Percentiles rank a stretch among this genome's conserved stretches.
Conservation (phyloP, 2,888 invertebrate species). For the Gnatocerus cornutus region DNA sequence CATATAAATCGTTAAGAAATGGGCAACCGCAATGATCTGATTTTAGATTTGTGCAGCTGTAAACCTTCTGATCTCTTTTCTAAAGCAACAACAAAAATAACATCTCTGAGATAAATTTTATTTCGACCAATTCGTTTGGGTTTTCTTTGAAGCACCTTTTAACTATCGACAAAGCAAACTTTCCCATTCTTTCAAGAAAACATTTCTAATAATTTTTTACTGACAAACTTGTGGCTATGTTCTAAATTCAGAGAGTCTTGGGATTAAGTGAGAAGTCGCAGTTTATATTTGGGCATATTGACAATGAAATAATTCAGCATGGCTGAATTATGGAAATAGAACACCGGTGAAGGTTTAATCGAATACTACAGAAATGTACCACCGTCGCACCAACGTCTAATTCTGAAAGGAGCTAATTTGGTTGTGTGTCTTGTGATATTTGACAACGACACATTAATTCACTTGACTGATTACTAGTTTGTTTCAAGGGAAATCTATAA, state of each 20-base stretch:
- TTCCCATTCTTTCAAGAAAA: background rate
- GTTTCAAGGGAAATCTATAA: background rate
- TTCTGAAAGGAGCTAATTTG: slow-evolving; percentile 35
- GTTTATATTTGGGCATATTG: slow-evolving; percentile 18
- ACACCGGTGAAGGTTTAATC: slow-evolving; percentile 12
- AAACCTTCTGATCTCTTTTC: background rate
- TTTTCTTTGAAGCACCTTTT: slow-evolving; percentile 23
- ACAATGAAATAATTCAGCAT: slow-evolving; percentile 27
- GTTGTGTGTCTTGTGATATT: slow-evolving; percentile 27
- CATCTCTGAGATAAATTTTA: slow-evolving; percentile 5
- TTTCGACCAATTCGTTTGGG: slow-evolving; percentile 17
- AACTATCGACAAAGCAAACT: slow-evolving; percentile 3
- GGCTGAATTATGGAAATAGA: slow-evolving; percentile 42
- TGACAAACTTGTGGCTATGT: slow-evolving; percentile 14
- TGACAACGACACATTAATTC: slow-evolving; percentile 30
- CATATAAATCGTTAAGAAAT: too few species aligned
- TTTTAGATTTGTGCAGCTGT: slow-evolving; percentile 8
- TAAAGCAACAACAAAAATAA: too few species aligned
- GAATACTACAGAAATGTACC: slow-evolving; percentile 18
- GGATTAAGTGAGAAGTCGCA: slow-evolving; percentile 19
- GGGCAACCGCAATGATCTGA: too few species aligned
- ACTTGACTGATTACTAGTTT: slow-evolving; percentile 29
- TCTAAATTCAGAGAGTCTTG: slow-evolving; percentile 25
- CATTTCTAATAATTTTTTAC: background rate
- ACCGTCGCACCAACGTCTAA: slow-evolving; percentile 3